Base-by-base conservation (phyloP, 1,140 invertebrate species). In the Drosophila guanche region DNA sequence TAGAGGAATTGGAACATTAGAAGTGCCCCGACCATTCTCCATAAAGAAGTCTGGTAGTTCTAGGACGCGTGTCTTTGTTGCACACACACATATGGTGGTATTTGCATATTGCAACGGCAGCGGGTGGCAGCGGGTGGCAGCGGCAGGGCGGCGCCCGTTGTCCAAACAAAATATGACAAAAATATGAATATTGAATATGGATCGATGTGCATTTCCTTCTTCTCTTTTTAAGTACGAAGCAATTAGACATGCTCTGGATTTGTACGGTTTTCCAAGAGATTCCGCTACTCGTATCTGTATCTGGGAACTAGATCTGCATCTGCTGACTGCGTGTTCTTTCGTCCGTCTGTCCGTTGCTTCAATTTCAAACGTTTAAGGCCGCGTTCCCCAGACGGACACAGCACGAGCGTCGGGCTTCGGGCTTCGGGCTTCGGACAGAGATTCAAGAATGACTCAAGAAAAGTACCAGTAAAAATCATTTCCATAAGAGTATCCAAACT, bases 81-180 rank as follows among this genome's bases (percentile, higher is more conserved):
- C 43, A 55, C 47, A 50, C 51, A 43, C 55, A 68, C 81, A 85
- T 88, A 73, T 88, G 83, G 71, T 88, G 79, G 43, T 62, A 88
- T 81, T 81, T 81, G 79, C 79, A 88, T 88, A 88, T 68, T 76
- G 62, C 56, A 54, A 37, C 33, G 10, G 51, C 68, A 41, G 58
- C 47, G 56, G 74, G 65, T 48, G 10, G 51, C 68, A 41, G 58
- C 47, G 56, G 74, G 65, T 48, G 67, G 67, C 29, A 23, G 51
- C 25, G 48, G 52, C 74, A 52, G 63, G 29, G 37, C 25, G 53
- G 52, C 73, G 59, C 63, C 67, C 42, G 62, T 52, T 79, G 79
- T 86, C 79, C 50, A 84, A 84, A 86, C 83, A 86, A 73, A 37
- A 74, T 73, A 88, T 88, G 72, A 77, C 68, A 85, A 77, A 81